Evolutionary conservation across 2,113 vertebrate species (phyloP).

Genomic region (Zosterops hypoxanthus): DNA sequence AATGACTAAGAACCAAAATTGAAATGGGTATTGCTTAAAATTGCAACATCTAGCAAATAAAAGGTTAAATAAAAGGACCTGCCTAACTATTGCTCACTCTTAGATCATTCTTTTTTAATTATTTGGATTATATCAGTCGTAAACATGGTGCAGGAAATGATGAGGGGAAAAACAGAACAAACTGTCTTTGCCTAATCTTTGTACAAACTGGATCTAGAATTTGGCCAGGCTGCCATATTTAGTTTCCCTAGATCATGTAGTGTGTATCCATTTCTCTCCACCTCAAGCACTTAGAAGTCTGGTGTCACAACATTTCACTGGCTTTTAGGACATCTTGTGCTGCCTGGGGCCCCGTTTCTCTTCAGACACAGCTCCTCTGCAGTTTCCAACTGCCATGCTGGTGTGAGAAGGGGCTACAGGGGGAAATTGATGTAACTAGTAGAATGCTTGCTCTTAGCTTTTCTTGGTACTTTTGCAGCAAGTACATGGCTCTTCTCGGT

Average conservation of each 20-base stretch:
- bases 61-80: conserved; percentile 12
- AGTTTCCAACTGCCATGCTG: background rate
- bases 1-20: conserved; percentile 15
- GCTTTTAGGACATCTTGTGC: background rate
- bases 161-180: background rate
- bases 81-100: conserved; percentile 2
- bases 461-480: background rate
- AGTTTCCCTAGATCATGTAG: background rate
- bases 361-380: background rate
- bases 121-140: background rate
- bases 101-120: background rate
- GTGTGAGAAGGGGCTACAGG: background rate
- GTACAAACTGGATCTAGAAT: background rate
- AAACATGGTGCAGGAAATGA: background rate
- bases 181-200: background rate
- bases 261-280: background rate
- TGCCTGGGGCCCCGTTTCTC: background rate
- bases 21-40: conserved; percentile 6
- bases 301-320: background rate
- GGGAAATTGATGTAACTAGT: background rate
- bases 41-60: conserved; percentile 26
- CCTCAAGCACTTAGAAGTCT: background rate
- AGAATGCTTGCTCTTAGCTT: background rate
- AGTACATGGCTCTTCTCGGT: background rate
- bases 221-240: background rate